These are phyloP conservation scores for Proisotoma minuta DNA, from an alignment of 2,888 invertebrate genomes.

Conservation along the genomic window DNA sequence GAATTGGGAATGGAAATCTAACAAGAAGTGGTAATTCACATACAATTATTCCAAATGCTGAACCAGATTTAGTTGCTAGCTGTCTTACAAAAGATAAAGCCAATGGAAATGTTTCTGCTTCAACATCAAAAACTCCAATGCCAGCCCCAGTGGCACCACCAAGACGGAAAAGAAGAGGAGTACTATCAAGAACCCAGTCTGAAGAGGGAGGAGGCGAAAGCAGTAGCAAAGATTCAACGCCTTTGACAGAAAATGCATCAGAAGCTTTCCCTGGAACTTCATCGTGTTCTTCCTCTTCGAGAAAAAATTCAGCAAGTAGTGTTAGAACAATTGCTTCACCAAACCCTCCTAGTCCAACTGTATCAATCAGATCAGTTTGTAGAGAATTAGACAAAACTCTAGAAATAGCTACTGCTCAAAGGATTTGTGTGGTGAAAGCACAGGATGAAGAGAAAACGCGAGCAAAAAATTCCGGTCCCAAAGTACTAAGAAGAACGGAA, in stretches of 20 bases:
- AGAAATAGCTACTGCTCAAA: slow-evolving; percentile 31
- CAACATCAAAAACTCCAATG: slow-evolving; percentile 8
- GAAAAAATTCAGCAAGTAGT: slow-evolving; percentile 9
- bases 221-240: slow-evolving; percentile 8
- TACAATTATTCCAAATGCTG: slow-evolving; percentile 50
- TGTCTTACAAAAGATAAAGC: slow-evolving; percentile 35
- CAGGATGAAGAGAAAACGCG: slow-evolving; percentile 66
- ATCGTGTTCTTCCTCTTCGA: slow-evolving; percentile 14
- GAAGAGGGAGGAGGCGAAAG: slow-evolving; percentile 7
- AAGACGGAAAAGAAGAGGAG: slow-evolving; percentile 57
- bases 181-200: slow-evolving; percentile 10
- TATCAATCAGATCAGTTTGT: slow-evolving; percentile 42
- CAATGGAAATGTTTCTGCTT: neutral
- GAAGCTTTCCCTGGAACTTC: slow-evolving; percentile 9
- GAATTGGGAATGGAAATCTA: slow-evolving; percentile 11
- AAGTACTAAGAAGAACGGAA: slow-evolving; percentile 56
- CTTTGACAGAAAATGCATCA: slow-evolving; percentile 20
- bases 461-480: slow-evolving; percentile 60
- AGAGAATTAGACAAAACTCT: slow-evolving; percentile 41
- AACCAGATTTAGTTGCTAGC: slow-evolving; percentile 86
- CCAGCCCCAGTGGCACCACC: slow-evolving; percentile 69
- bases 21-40: slow-evolving; percentile 2
- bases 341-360: slow-evolving; percentile 45
- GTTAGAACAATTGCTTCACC: slow-evolving; percentile 22
- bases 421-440: slow-evolving; percentile 44